Evolutionary conservation across 1,140 invertebrate species (phyloP).

Genomic region (Episyrphus balteatus): DNA sequence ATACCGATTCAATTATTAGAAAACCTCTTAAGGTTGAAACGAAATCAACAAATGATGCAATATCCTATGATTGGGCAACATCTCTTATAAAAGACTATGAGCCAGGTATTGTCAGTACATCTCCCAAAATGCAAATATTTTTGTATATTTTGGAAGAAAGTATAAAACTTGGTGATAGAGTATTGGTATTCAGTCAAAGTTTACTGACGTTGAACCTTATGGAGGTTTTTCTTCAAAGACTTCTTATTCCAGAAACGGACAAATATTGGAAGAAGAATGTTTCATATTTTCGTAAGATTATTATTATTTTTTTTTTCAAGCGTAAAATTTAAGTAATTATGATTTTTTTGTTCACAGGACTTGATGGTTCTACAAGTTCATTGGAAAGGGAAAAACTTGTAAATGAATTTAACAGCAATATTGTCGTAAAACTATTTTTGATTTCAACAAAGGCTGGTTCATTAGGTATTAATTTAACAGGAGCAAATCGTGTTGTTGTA

Average conservation of each 20-base stretch:
- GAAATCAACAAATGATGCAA: slow-evolving; percentile 51
- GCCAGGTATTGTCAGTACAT: slow-evolving; percentile 82
- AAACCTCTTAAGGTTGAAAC: slow-evolving; percentile 19
- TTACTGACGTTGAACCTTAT: slow-evolving; percentile 94
- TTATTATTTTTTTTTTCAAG: slow-evolving; percentile 12
- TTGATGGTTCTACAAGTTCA: slow-evolving; percentile 92
- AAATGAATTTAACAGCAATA: slow-evolving; percentile 91
- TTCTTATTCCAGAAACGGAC: slow-evolving; percentile 61
- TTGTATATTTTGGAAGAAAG: slow-evolving; percentile 89
- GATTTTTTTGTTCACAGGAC: slow-evolving; percentile 37
- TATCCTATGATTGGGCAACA: slow-evolving; percentile 77
- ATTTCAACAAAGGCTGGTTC: slow-evolving; percentile 97
- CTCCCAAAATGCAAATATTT: slow-evolving; percentile 90
- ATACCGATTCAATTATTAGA: slow-evolving; percentile 9
- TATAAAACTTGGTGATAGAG: slow-evolving; percentile 73
- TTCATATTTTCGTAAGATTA: slow-evolving; percentile 77
- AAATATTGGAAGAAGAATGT: slow-evolving; percentile 74
- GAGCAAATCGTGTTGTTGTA: slow-evolving; percentile 93
- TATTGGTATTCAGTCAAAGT: slow-evolving; percentile 95
- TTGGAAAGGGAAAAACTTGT: slow-evolving; percentile 92
- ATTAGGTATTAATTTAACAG: slow-evolving; percentile 93
- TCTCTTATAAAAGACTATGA: slow-evolving; percentile 79
- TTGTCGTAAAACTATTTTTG: slow-evolving; percentile 81
- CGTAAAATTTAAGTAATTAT: not conserved
- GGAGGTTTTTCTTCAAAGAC: slow-evolving; percentile 83